Evolutionary conservation across 2,888 invertebrate species (phyloP).

Genomic region (Epinotia brunnichana): DNA sequence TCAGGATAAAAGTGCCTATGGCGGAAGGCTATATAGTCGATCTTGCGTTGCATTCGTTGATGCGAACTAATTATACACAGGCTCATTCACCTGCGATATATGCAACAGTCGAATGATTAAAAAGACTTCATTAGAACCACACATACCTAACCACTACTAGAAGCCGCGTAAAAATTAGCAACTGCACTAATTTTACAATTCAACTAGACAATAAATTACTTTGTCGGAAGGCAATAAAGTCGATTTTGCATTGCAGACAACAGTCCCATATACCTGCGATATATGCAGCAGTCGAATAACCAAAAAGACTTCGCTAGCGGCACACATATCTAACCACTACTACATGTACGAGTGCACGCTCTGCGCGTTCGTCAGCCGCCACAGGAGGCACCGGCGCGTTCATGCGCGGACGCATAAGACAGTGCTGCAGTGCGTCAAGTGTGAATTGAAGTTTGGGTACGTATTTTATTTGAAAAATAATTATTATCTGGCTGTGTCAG

Average conservation of each 20-base stretch:
- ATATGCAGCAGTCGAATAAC: constrained; percentile 48
- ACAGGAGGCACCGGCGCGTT: constrained; percentile 32
- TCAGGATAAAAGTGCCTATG: too few relatives aligned
- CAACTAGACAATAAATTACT: too few relatives aligned
- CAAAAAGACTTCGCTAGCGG: constrained; percentile 45
- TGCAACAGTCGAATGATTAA: constrained; percentile 46
- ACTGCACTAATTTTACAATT: too few relatives aligned
- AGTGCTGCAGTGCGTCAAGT: constrained; percentile 56
- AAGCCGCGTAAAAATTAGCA: too few relatives aligned
- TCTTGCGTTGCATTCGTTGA: constrained; percentile 29
- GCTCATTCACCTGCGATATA: constrained; percentile 51
- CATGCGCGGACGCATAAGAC: constrained; percentile 50
- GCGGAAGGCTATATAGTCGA: too few relatives aligned
- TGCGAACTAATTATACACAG: constrained; percentile 41
- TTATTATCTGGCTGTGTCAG: neutral
- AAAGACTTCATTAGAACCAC: constrained; percentile 47
- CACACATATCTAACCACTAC: constrained; percentile 52
- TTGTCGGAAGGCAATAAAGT: too few relatives aligned
- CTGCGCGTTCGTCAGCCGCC: constrained; percentile 48
- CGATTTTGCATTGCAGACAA: constrained; percentile 46
- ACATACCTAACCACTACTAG: constrained; percentile 50
- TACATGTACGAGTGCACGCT: constrained; percentile 50
- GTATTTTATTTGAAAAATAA: constrained; percentile 30
- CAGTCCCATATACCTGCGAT: constrained; percentile 50
- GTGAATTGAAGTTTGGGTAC: constrained; percentile 55